Evolutionary conservation across 2,797 vertebrate genomes (phyloP), one percentile per base, ranked within the genome.

Genomic region (Diceros bicornis): DNA sequence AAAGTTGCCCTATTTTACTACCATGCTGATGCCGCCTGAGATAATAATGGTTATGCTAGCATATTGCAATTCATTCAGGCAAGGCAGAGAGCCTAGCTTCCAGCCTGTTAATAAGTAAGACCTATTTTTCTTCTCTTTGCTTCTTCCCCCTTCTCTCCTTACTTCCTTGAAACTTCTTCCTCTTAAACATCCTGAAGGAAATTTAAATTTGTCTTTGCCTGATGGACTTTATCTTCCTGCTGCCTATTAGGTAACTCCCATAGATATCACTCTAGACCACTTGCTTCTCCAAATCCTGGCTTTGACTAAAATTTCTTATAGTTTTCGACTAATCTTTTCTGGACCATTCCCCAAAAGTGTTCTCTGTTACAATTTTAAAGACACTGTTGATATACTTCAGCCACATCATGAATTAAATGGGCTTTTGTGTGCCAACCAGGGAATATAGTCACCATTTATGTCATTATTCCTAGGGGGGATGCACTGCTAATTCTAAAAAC

Each of bases 261-360:
- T 74, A 68, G 68, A 91, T 6, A 85, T 18, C 32, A 71, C 21
- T 97, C 61, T 16, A 87, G 37, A 83, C 21, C 20, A 89, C 6
- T 21, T 37, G 11, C 6, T n/a, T 89, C 55, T 57, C 23, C 21
- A 91, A 86, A 85, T 41, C 6, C 32, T 81, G 14, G 13, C 5
- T 95, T 93, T 79, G 21, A 62, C 27, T 75, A 75, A 86, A 59
- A 29, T 75, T 81, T 87, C 27, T 91, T 88, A 34, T 57, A 41
- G 17, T 50, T 92, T 96, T 94, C 75, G 37, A 81, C 14, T 69
- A 72, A 69, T 1, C 2, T 72, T 85, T 69, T 91, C 71, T 62
- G n/a, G 29, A 62, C 17, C 29, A 84, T 84, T 85, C 52, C 59
- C 57, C 27, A 21, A 81, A 41, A 52, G n/a, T 68, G 29, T 74